Conservation (phyloP, 64 coral and sea anemone genomes). For the Acropora tenuis region DNA sequence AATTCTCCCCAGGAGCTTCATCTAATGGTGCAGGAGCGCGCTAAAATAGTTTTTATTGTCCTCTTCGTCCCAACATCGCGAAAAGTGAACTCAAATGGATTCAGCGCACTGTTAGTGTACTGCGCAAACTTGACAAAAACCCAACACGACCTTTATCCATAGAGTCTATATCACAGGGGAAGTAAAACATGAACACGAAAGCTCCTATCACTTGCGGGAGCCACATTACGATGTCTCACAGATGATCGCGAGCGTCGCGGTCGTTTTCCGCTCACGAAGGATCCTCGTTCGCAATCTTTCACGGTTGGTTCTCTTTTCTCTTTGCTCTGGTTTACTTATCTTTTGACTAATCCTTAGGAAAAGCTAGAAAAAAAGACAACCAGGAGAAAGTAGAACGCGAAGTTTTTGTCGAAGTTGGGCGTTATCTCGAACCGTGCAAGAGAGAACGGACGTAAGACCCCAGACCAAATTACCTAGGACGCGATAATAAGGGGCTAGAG, state of each 20-base stretch:
- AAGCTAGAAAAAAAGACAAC: neutral
- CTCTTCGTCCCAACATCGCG: conserved; percentile 21
- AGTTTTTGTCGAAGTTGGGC: neutral
- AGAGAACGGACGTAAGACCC: neutral
- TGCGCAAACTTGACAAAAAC: conserved; percentile 19
- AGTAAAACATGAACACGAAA: conserved; percentile 52
- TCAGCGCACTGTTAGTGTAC: conserved; percentile 23
- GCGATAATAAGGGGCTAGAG: conserved; percentile 23
- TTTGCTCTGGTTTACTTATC: neutral
- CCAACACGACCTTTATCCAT: conserved; percentile 33
- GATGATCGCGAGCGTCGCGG: conserved; percentile 41
- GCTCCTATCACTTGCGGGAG: conserved; percentile 36
- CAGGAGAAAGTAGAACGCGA: neutral
- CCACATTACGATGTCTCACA: conserved; percentile 19
- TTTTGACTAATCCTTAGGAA: conserved; percentile 12
- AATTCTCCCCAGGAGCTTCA: neutral
- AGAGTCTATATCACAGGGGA: conserved; percentile 8
- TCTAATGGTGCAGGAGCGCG: neutral
- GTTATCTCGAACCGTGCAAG: neutral
- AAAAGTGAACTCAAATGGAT: conserved; percentile 34
- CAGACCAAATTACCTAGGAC: neutral
- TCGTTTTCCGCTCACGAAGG: conserved; percentile 52
- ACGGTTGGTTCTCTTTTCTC: neutral
- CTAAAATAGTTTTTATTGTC: neutral
- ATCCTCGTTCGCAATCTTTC: neutral